Percentiles rank a stretch among this genome's conserved stretches.
These are phyloP conservation scores for Teinopalpus imperialis DNA, from an alignment of 2,888 invertebrate genomes.

Conservation along the genomic window DNA sequence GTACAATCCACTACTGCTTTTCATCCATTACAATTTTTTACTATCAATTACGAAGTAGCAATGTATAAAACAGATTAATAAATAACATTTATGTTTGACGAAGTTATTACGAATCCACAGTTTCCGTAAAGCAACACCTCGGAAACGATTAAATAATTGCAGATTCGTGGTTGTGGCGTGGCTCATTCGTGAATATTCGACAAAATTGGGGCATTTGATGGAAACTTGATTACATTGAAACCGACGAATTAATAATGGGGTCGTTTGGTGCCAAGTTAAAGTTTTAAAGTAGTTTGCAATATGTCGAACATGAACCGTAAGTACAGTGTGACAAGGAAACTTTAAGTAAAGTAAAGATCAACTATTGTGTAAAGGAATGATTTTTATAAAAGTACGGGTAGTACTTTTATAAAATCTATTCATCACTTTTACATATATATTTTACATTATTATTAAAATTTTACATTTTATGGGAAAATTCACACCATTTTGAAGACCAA, in stretches of 20 bases:
- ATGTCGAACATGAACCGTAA: conserved; percentile 1
- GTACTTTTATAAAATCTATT: too few species aligned
- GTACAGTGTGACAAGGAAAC: neutral
- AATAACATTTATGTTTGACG: neutral
- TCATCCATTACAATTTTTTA: conserved; percentile 16
- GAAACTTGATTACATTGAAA: conserved; percentile 64
- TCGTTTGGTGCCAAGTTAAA: conserved; percentile 40
- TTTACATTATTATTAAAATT: too few species aligned
- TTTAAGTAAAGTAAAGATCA: too few species aligned
- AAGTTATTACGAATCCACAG: conserved; percentile 41
- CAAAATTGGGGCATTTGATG: conserved; percentile 61
- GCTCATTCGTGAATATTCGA: conserved; percentile 63
- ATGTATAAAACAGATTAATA: conserved; percentile 1
- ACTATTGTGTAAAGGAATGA: too few species aligned
- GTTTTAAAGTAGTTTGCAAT: neutral
- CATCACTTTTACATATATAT: too few species aligned
- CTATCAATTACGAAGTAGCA: neutral
- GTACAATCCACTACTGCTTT: conserved; percentile 40
- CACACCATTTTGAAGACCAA: too few species aligned
- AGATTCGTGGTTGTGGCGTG: conserved; percentile 60
- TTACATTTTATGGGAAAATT: too few species aligned
- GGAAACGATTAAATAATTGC: conserved; percentile 74
- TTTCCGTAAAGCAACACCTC: conserved; percentile 68
- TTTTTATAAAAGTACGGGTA: too few species aligned
- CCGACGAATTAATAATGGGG: conserved; percentile 60